phyloP scores from a whole-genome alignment of 2,888 invertebrate genomes.

The Heliconius cydno region DNA sequence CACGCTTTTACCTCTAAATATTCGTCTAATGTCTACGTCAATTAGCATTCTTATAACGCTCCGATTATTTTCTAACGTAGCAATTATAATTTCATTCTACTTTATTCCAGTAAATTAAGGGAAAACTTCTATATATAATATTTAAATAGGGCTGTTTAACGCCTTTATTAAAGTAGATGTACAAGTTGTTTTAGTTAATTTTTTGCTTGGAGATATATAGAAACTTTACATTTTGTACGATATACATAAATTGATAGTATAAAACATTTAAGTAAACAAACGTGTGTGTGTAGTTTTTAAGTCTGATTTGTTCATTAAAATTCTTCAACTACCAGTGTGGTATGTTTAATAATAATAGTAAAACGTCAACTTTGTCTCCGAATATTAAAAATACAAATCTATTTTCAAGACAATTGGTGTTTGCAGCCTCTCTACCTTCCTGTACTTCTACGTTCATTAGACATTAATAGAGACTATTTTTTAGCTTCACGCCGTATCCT shows the following conservation, averaged over 20 bases:
- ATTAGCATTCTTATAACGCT: slow-evolving; percentile 62
- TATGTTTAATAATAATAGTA: not conserved
- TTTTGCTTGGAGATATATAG: no score
- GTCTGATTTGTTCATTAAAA: slow-evolving; percentile 29
- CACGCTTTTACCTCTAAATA: slow-evolving; percentile 44
- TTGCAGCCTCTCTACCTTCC: no score
- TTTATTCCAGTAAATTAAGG: slow-evolving; percentile 7
- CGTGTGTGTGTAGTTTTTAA: slow-evolving; percentile 13
- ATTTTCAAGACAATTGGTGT: no score
- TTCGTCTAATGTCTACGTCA: slow-evolving; percentile 52
- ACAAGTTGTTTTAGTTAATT: not conserved
- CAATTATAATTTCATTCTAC: slow-evolving; percentile 21
- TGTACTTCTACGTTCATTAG: no score
- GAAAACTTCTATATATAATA: no score
- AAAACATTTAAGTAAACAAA: not conserved
- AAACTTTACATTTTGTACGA: no score
- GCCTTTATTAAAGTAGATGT: not conserved
- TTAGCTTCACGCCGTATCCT: no score
- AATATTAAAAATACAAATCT: no score
- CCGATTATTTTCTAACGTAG: slow-evolving; percentile 50
- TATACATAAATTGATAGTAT: no score
- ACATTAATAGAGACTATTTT: no score
- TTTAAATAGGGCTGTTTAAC: not conserved
- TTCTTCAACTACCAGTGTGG: slow-evolving; percentile 29
- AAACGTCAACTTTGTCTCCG: no score